Conservation (phyloP, 2,113 vertebrate species). For the Clupea harengus region DNA sequence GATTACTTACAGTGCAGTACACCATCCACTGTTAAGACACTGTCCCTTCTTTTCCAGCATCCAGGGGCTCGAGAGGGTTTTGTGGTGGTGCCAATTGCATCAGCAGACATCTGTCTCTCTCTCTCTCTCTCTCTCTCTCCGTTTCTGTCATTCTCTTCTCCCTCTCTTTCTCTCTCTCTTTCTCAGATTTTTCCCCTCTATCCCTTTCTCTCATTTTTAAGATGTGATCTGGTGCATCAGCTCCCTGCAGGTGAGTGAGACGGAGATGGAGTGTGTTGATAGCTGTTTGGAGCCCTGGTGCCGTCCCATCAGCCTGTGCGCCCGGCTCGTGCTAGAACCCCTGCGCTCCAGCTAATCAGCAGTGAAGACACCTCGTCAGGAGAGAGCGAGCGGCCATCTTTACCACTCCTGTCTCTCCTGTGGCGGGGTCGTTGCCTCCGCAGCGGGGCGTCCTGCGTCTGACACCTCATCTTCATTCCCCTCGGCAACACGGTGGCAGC, state of each 20-base stretch:
- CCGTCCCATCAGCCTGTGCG: slow-evolving; percentile 51
- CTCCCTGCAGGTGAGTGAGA: slow-evolving; percentile 50
- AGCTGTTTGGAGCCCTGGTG: slow-evolving; percentile 52
- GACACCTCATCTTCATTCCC: slow-evolving; percentile 59
- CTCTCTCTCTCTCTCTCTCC: background rate
- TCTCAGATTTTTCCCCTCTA: background rate
- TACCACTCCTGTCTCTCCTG: slow-evolving; percentile 47
- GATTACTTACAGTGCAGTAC: background rate
- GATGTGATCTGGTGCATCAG: slow-evolving; percentile 49
- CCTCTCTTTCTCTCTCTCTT: background rate
- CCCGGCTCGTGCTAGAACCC: slow-evolving; percentile 31
- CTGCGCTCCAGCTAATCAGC: slow-evolving; percentile 54
- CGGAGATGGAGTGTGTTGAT: slow-evolving; percentile 57
- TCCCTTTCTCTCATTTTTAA: slow-evolving; percentile 33
- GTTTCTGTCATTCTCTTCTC: background rate
- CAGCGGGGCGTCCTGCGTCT: slow-evolving; percentile 56
- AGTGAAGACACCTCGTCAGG: slow-evolving; percentile 52
- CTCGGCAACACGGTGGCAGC: slow-evolving; percentile 32
- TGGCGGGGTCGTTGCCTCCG: slow-evolving; percentile 63
- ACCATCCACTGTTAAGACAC: background rate
- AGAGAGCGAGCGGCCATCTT: slow-evolving; percentile 57
- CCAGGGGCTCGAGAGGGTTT: background rate
- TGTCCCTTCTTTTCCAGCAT: background rate
- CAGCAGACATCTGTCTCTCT: background rate
- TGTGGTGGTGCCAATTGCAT: background rate